These are phyloP conservation scores for Hermetia illucens DNA, from an alignment of 1,140 invertebrate genomes.

Conservation along the genomic window DNA sequence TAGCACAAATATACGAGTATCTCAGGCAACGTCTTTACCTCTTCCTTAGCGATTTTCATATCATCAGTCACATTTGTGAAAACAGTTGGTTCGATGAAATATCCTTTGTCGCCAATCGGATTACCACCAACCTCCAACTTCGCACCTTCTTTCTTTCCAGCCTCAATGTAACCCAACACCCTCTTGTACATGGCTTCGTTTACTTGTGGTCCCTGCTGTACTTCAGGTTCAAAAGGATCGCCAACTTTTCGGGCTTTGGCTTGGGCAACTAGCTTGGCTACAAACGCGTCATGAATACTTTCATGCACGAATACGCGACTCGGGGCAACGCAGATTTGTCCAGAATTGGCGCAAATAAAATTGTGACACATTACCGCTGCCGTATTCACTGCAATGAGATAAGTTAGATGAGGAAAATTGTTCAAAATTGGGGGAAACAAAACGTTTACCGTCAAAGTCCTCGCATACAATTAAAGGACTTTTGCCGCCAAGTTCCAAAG, in stretches of 20 bases:
- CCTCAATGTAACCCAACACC: slow-evolving; percentile 58
- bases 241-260: slow-evolving; percentile 62
- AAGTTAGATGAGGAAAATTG: slow-evolving; percentile 5
- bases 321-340: slow-evolving; percentile 86
- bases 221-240: slow-evolving; percentile 57
- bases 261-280: slow-evolving; percentile 50
- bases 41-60: slow-evolving; percentile 77
- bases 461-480: slow-evolving; percentile 74
- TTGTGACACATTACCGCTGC: slow-evolving; percentile 63
- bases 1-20: no score
- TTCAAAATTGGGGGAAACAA: slow-evolving; percentile 1
- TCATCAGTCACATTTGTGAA: slow-evolving; percentile 73
- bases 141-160: slow-evolving; percentile 70
- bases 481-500: slow-evolving; percentile 84
- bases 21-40: no score
- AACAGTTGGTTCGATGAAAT: slow-evolving; percentile 78
- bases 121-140: slow-evolving; percentile 58
- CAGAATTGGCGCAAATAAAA: slow-evolving; percentile 75
- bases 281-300: slow-evolving; percentile 77
- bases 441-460: slow-evolving; percentile 49
- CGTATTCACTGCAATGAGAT: slow-evolving; percentile 49
- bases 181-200: slow-evolving; percentile 64
- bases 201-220: slow-evolving; percentile 73
- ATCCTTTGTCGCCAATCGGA: slow-evolving; percentile 54
- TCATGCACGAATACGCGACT: slow-evolving; percentile 80